Base-by-base conservation (phyloP, 1,140 invertebrate genomes). In the Papilio aristodemus region DNA sequence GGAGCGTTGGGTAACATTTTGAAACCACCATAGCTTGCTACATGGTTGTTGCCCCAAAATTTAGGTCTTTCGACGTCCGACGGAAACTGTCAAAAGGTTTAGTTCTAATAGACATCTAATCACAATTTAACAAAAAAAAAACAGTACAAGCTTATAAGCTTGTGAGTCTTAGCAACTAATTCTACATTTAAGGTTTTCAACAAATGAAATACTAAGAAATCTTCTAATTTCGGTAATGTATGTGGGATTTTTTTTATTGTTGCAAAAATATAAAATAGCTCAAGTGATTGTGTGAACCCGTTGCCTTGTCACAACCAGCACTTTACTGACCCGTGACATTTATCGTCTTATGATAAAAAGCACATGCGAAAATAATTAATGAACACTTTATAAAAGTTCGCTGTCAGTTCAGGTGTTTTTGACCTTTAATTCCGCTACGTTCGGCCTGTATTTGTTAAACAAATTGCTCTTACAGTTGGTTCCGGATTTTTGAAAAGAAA, bases 341-440 rank as follows among this genome's bases (percentile, higher is more conserved):
- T 54, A 54, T 54, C 46, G 46, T 11, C 22, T 54, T 19, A 22
- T 54, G 46, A 54, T 54, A 54, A 54, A 54, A 54, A 54, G n/a
- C 46, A 54, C 46, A 54, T 54, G 46, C 22, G 46, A 54, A 54
- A 54, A n/a, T n/a, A n/a, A 54, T 54, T 54, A 54, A 54, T 54
- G 46, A 54, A 54, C n/a, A 19, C 11, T 54, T 54, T 54, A 22
- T 19, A 22, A 54, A 54, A 54, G 46, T 54, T 54, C 46, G 46
- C 46, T 25, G 46, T 54, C 46, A 54, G 46, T 54, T 22, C 4
- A 9, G 19, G 46, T 9, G 46, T 54, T 54, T 54, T 54, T 54
- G 46, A 54, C 46, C 46, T 54, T 54, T 46, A 10, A 46, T 54
- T 54, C 19, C 19, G 46, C 46, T 46, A 46, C 43, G 17, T 46